Evolutionary conservation across 2,113 vertebrate species (phyloP), one percentile per base, ranked within the genome.

Genomic region (Eurystomus gularis): DNA sequence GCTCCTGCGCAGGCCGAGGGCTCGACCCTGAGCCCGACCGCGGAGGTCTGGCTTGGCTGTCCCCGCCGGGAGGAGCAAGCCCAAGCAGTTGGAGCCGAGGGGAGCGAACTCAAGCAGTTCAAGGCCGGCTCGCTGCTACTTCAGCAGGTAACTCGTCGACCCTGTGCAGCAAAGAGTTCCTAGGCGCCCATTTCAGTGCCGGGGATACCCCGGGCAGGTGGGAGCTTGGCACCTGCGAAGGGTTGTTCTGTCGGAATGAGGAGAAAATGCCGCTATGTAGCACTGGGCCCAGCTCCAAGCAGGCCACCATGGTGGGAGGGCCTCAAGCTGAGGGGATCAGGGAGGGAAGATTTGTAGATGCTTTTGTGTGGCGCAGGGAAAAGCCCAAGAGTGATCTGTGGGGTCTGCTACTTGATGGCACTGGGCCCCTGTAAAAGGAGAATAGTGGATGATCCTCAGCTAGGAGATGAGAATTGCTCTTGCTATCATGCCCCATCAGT

Each of bases 341-440:
- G 0, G 5, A 4, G 10, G 3, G 19, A 10, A 6, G 20, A 6
- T 10, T 3, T 0, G 3, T 12, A 13, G 46, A 1, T 54, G 17
- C 13, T 24, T 15, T 25, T 57, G 42, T 19, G 21, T 26, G 60
- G 31, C 24, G 23, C 19, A 23, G 14, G 23, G 49, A 19, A 10
- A 33, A 21, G 14, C 14, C 25, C 42, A 10, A 10, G 17, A 5
- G 31, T 33, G 19, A 9, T 31, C 37, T 28, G 52, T 35, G 35
- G 14, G 11, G 37, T 35, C 40, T 57, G 44, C 28, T 39, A 42
- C 13, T 6, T 18, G 39, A 21, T 7, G 6, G 20, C 9, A 5
- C 0, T 15, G 7, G 23, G 13, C 29, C 14, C 5, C 13, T 58
- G 33, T 29, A 24, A 40, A 61, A 61, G 35, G 54, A 51, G 21